phyloP scores from a whole-genome alignment of 2,797 vertebrate genomes.

The Heteromormyrus szaboi region DNA sequence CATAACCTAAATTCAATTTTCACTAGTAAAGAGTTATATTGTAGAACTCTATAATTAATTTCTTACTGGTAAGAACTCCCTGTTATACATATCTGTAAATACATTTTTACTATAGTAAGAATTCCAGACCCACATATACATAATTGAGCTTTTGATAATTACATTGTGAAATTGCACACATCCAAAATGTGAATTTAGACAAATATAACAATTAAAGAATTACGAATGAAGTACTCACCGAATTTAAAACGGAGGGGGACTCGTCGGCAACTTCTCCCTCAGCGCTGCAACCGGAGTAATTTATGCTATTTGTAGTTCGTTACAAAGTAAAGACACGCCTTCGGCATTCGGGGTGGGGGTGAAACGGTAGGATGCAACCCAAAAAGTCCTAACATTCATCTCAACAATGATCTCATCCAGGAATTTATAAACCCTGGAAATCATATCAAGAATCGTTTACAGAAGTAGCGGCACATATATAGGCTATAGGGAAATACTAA shows the following conservation, averaged over 20 bases:
- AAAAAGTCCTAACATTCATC: constrained; percentile 44
- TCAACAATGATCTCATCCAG: constrained; percentile 67
- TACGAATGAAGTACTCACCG: not conserved
- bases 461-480: not conserved
- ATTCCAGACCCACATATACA: not conserved
- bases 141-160: not conserved
- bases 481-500: not conserved
- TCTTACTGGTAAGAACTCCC: not conserved
- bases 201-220: not conserved
- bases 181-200: not conserved
- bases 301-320: not conserved
- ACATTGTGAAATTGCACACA: not conserved
- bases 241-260: not conserved
- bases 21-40: not conserved
- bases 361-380: constrained; percentile 43
- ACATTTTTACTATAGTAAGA: not conserved
- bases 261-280: not conserved
- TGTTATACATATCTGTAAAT: not conserved
- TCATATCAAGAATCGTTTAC: not conserved
- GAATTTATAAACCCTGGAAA: constrained; percentile 50
- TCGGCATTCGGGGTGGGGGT: constrained; percentile 18
- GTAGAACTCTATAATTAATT: not conserved
- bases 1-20: not conserved
- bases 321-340: constrained; percentile 7
- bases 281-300: not conserved